Conservation (phyloP, 1,140 invertebrate species). For the Drosophila mojavensis region DNA sequence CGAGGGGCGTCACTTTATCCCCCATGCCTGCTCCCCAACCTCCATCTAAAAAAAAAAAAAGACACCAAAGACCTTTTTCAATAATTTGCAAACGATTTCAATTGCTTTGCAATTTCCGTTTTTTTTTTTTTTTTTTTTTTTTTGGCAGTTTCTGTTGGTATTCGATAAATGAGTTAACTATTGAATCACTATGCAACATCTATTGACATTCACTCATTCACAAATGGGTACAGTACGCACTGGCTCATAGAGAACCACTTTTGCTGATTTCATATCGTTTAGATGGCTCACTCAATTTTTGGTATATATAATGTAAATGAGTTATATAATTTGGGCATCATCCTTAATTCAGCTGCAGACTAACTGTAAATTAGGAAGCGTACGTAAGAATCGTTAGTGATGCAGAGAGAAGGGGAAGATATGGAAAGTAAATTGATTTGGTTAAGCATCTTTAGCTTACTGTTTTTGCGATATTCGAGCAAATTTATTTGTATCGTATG, state of each 20-base stretch:
- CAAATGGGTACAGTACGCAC: not conserved
- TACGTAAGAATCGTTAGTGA: too few relatives aligned
- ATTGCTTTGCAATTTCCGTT: conserved; percentile 18
- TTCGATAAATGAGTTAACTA: conserved; percentile 12
- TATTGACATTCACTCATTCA: not conserved
- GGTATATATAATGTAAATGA: too few relatives aligned
- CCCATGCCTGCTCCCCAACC: not conserved
- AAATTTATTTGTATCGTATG: too few relatives aligned
- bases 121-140: not conserved
- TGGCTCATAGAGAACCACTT: not conserved
- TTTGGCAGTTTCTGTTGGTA: not conserved
- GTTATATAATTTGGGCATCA: too few relatives aligned
- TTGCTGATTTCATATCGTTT: too few relatives aligned
- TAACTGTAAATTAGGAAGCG: too few relatives aligned
- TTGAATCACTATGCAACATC: conserved; percentile 1
- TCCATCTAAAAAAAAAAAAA: not conserved
- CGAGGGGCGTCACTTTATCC: not conserved
- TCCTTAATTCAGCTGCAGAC: too few relatives aligned
- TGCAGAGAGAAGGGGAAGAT: too few relatives aligned
- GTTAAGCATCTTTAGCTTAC: too few relatives aligned
- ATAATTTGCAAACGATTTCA: conserved; percentile 22
- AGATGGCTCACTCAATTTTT: too few relatives aligned
- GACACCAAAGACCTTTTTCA: conserved; percentile 33
- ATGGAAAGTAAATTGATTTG: too few relatives aligned
- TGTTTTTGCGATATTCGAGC: too few relatives aligned